phyloP scores from a whole-genome alignment of 2,797 vertebrate species.

The Tympanoctomys barrerae region DNA sequence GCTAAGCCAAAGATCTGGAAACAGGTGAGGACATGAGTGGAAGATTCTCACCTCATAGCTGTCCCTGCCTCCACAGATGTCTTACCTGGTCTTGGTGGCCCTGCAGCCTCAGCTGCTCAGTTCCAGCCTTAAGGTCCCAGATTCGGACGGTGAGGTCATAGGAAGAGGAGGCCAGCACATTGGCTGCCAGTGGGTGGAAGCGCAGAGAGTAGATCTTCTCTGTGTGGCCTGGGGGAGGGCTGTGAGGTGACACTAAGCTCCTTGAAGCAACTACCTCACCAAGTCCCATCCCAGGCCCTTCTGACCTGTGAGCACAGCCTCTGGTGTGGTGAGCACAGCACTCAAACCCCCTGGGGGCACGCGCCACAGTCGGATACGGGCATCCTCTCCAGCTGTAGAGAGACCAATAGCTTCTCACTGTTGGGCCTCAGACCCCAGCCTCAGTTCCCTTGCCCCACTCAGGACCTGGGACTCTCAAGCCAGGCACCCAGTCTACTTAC shows the following conservation, averaged over 20 bases:
- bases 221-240: slow-evolving; percentile 91
- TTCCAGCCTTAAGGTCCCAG: slow-evolving; percentile 91
- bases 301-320: slow-evolving; percentile 92
- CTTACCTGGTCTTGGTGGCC: slow-evolving; percentile 96
- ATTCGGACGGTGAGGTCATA: slow-evolving; percentile 94
- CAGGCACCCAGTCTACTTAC: slow-evolving; percentile 85
- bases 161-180: slow-evolving; percentile 95
- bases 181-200: slow-evolving; percentile 94
- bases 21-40: background rate
- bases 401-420: background rate
- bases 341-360: slow-evolving; percentile 92
- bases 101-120: slow-evolving; percentile 89
- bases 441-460: background rate
- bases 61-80: background rate
- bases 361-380: slow-evolving; percentile 95
- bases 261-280: fast-evolving
- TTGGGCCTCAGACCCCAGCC: background rate
- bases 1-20: slow-evolving; percentile 95
- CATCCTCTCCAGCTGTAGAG: slow-evolving; percentile 94
- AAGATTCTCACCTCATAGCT: fast-evolving
- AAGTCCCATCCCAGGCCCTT: background rate
- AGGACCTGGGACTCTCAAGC: background rate
- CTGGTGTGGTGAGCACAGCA: slow-evolving; percentile 91
- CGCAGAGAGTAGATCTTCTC: slow-evolving; percentile 98
- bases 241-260: background rate